Evolutionary conservation across 2,888 invertebrate genomes (phyloP), one percentile per base, ranked within the genome.

Genomic region (Drosophila kambysellisi): DNA sequence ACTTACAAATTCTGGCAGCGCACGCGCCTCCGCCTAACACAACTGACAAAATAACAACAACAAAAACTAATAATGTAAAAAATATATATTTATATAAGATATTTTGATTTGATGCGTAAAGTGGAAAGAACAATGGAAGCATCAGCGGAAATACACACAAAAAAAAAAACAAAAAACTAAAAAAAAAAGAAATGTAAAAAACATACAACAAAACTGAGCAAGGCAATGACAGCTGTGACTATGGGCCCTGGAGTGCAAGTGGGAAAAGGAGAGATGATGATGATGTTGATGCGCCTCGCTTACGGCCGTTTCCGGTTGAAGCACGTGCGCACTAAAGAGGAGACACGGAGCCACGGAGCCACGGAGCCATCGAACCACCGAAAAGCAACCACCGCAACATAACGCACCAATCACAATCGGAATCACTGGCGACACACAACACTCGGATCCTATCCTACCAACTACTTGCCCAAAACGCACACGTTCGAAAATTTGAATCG

Each of bases 291-390:
- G 90, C 85, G 90, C 90, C 85, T 88, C 90, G 85, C 86, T 85
- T 89, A 89, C 84, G 90, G 73, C 86, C 88, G 81, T 91, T 92
- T 92, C 92, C 92, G 92, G 92, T 92, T 88, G 83, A 88, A 92
- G 92, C 92, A 92, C 92, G 92, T 92, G 92, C 92, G 91, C 87
- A 75, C 73, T 76, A 72, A 76, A 80, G 72, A 76, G 80, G 78
- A 77, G 69, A 70, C 70, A 70, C 64, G 63, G 60, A 61, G 69
- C 60, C 61, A 51, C 50, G 66, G 77, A 76, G 56, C 63, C 63
- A 32, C 50, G 63, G 77, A 71, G 59, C 65, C 67, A 68, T 56
- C 54, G 61, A 58, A 65, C 66, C 56, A 68, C 62, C 59, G 64
- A 53, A 41, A 61, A 77, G 79, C 80, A 77, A 81, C 74, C 81